Evolutionary conservation across 2,797 vertebrate genomes (phyloP).

Genomic region (Chiroxiphia lanceolata): DNA sequence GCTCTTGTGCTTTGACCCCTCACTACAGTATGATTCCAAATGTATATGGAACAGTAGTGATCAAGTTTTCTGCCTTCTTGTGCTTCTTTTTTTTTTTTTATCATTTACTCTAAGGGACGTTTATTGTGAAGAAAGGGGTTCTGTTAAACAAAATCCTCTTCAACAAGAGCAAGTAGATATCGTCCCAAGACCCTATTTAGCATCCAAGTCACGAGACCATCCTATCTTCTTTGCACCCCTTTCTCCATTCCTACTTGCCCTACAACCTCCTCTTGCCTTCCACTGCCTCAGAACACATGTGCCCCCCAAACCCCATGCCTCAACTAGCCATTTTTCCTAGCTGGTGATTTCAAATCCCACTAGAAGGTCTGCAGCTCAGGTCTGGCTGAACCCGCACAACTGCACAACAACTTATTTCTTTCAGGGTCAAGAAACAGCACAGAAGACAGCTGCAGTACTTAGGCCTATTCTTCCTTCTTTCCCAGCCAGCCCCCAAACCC

Average conservation of each 20-base stretch:
- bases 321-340: not conserved
- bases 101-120: not conserved
- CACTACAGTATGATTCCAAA: not conserved
- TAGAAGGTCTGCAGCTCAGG: not conserved
- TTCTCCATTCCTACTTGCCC: not conserved
- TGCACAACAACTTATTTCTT: not conserved
- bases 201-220: not conserved
- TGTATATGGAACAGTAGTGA: not conserved
- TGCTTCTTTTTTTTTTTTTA: not conserved
- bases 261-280: not conserved
- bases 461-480: not conserved
- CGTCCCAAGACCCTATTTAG: not conserved
- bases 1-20: not conserved
- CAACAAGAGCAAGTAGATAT: not conserved
- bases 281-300: fast-evolving
- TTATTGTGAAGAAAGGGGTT: not conserved
- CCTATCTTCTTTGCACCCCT: not conserved
- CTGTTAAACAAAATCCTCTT: not conserved
- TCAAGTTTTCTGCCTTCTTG: not conserved
- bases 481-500: not conserved
- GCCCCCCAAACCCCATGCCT: no score
- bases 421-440: not conserved
- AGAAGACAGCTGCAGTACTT: constrained; percentile 6
- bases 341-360: not conserved
- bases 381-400: not conserved